Base-by-base conservation (phyloP, 2,888 invertebrate genomes). In the Eucera pruinosa region DNA sequence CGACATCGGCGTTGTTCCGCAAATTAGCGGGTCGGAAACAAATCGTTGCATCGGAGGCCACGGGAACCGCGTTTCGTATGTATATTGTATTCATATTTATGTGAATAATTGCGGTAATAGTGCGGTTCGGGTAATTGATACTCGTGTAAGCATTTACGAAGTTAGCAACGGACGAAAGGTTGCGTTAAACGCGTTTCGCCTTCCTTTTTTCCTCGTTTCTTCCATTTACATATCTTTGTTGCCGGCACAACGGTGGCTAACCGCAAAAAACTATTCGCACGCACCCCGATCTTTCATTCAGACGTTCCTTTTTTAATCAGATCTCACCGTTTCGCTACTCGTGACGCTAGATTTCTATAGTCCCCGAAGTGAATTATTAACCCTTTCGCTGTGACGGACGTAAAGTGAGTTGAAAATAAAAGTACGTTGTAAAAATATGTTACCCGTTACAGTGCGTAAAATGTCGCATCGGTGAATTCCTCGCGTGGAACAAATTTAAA, bases 61-160 rank as follows among this genome's bases (percentile, higher is more conserved):
- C n/a, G n/a, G 57, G 43, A 43, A 58, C 13, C 48, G 52, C 47
- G 62, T 66, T 78, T 41, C 61, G 57, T 52, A 66, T 58, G 36
- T 62, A 71, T 67, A 71, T 77, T 54, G 78, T 72, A 78, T 79
- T 79, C 82, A 81, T 82, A 74, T 78, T 83, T 80, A 74, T 78
- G 81, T 66, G 84, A 83, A 82, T 83, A 83, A 70, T 82, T 20
- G 64, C 50, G 48, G 70, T 71, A 78, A 80, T 78, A 70, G 68
- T 52, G 69, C 39, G 50, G 74, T 52, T 39, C 70, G 57, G 30
- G 58, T 83, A 82, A 82, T 83, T 74, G 81, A 83, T 80, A 80
- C 68, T 33, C 73, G 57, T 58, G 80, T 73, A 73, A 76, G 62
- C 69, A 71, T 66, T 82, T 78, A 77, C 58, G 20, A 58, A 41